phyloP scores from a whole-genome alignment of 2,113 vertebrate genomes.

The Syrmaticus mikado region DNA sequence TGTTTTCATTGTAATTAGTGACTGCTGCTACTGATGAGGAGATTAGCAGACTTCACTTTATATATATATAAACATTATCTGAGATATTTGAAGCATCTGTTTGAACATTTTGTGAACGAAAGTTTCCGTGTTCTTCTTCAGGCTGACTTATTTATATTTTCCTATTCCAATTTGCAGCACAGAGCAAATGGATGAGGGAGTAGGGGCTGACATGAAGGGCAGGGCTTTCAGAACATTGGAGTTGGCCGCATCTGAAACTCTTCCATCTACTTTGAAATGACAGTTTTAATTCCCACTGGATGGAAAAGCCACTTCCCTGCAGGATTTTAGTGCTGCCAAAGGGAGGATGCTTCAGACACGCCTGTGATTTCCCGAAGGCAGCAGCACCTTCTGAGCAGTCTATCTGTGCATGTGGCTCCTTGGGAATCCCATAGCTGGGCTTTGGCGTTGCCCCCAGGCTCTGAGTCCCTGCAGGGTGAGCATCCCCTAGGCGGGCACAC shows the following conservation, averaged over 20 bases:
- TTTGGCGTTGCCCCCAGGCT: too few species aligned
- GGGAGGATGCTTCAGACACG: not conserved
- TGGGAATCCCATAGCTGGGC: too few species aligned
- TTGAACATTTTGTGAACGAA: not conserved
- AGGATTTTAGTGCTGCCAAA: not conserved
- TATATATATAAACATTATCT: not conserved
- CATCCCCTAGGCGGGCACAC: too few species aligned
- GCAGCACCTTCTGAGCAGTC: too few species aligned
- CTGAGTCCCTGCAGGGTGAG: too few species aligned
- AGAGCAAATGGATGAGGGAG: conserved; percentile 13
- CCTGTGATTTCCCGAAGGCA: conserved; percentile 19
- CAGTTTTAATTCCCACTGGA: not conserved
- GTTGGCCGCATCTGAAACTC: not conserved
- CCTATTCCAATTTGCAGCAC: not conserved
- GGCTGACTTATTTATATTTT: conserved; percentile 15
- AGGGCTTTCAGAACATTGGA: not conserved
- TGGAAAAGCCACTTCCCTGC: not conserved
- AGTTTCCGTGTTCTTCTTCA: not conserved
- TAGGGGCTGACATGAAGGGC: not conserved
- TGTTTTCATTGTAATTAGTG: conserved; percentile 57
- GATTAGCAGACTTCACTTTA: conserved; percentile 37
- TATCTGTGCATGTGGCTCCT: too few species aligned
- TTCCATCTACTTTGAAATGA: not conserved
- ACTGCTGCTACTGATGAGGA: conserved; percentile 22
- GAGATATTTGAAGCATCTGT: not conserved